These are phyloP conservation scores for Drosophila antonietae DNA, from an alignment of 2,888 invertebrate species.

Conservation along the genomic window DNA sequence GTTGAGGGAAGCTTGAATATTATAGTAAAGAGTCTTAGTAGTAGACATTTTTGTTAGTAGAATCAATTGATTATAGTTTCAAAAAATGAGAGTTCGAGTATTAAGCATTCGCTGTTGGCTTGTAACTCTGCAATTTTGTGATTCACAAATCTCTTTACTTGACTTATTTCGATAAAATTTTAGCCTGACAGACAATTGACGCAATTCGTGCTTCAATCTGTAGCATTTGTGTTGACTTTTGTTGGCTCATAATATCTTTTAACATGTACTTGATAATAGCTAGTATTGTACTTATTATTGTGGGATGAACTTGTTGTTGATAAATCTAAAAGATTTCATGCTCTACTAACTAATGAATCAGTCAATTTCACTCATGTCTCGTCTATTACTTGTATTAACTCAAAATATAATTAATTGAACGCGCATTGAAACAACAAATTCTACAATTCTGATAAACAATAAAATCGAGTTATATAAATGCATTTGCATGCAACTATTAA, in stretches of 20 bases:
- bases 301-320: constrained; percentile 7
- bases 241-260: constrained; percentile 11
- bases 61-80: neutral
- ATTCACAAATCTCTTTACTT: neutral
- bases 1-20: too few species aligned
- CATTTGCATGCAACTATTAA: constrained; percentile 19
- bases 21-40: neutral
- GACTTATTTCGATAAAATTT: constrained; percentile 20
- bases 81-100: neutral
- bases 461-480: constrained; percentile 23
- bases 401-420: neutral
- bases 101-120: neutral
- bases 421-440: neutral
- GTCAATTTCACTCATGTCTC: neutral
- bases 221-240: constrained; percentile 3
- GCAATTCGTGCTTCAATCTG: constrained; percentile 37
- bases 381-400: neutral
- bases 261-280: constrained; percentile 46
- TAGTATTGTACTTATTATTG: constrained; percentile 17
- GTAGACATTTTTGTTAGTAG: neutral
- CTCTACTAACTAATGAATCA: constrained; percentile 24
- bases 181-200: constrained; percentile 33
- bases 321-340: constrained; percentile 20
- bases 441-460: constrained; percentile 17
- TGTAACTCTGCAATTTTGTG: neutral